Base-by-base conservation (phyloP, 1,140 invertebrate species). In the Bombus confusus region DNA sequence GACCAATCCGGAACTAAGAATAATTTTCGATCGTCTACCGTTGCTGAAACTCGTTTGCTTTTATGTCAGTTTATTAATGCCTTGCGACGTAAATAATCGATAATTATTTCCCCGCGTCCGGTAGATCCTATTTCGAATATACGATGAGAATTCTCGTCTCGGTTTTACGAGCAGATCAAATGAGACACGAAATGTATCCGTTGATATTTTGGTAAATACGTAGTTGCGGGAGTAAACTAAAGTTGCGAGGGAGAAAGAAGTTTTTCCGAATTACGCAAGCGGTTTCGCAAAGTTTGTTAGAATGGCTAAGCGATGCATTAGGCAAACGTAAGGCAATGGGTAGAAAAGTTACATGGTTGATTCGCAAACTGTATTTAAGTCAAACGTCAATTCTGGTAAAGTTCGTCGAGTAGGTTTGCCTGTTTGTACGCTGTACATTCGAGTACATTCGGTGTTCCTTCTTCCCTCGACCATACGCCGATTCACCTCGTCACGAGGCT, bases 351-450 rank as follows among this genome's bases (percentile, higher is more conserved):
- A 37, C 28, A 41, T 10, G 37, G 28, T 64, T 59, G 37, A 78
- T 64, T 18, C 15, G 12, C 69, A 76, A 83, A 86, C 68, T 75
- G 37, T 68, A 64, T 88, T 88, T 41, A 71, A 81, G 57, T 88
- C 66, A 52, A 80, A 80, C 72, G 77, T 75, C 66, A 22, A 37
- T 37, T 72, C 18, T 28, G 72, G 6, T 64, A 47, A 78, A 89
- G 25, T 84, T 71, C 18, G 41, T 43, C 68, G 71, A 57, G 64
- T 59, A 37, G 43, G 18, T 85, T 88, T 64, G 57, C 31, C 66
- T 25, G 39, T 77, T 37, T 57, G 25, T 64, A 78, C 15, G 8
- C 57, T 57, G 25, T 64, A 78, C 15, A 15, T 13, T 41, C 47
- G n/a, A 31, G 9, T 31, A 52, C 6, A 22, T 52, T 22, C 22